phyloP scores from a whole-genome alignment of 2,113 vertebrate species.

The Chloroceryle aenea region DNA sequence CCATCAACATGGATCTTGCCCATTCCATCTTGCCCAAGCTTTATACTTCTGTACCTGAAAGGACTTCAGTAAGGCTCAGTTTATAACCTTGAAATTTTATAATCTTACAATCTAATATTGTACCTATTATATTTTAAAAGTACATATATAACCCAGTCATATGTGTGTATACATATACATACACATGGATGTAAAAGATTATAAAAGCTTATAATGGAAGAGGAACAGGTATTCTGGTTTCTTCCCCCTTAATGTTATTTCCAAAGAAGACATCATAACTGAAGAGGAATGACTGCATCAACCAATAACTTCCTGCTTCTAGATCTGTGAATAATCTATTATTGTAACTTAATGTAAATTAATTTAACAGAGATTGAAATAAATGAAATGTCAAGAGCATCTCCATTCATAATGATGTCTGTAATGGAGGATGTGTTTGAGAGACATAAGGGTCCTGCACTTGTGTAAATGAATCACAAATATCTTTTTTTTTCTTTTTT shows the following conservation, averaged over 20 bases:
- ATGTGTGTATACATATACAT: neutral
- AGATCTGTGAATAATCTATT: neutral
- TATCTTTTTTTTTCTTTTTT: neutral
- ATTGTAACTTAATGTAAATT: neutral
- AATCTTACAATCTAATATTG: neutral
- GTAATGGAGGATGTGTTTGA: neutral
- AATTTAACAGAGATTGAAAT: neutral
- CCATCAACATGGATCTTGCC: neutral
- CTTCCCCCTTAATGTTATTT: neutral
- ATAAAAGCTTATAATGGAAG: neutral
- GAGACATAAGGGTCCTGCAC: neutral
- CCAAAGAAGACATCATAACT: neutral
- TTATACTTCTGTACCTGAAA: neutral
- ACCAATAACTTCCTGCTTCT: neutral
- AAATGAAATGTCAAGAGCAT: neutral
- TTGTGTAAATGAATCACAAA: neutral
- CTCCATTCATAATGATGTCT: neutral
- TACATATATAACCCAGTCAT: neutral
- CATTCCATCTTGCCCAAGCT: neutral
- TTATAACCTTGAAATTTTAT: neutral
- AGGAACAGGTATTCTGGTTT: neutral
- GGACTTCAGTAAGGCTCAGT: neutral
- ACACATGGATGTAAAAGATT: rapidly evolving
- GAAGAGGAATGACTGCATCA: neutral
- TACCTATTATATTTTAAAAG: neutral